Evolutionary conservation across 2,797 vertebrate genomes (phyloP).

Genomic region (Sebastes jordani): DNA sequence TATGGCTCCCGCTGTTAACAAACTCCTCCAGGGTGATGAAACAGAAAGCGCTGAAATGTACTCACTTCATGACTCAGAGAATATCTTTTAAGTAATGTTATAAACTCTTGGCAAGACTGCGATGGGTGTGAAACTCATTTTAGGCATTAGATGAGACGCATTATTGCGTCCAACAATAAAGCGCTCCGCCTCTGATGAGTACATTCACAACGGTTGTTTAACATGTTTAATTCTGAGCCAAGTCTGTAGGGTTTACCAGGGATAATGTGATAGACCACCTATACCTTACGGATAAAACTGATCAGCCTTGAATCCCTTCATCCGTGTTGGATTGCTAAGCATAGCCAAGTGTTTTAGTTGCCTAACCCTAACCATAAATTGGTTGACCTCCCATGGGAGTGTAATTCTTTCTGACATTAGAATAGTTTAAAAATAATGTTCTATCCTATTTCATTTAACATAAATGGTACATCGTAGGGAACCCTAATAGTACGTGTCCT

Average conservation of each 20-base stretch:
- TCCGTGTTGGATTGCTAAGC: neutral
- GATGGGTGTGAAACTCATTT: constrained; percentile 48
- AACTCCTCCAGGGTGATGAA: constrained; percentile 73
- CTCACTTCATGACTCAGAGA: constrained; percentile 63
- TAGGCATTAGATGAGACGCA: constrained; percentile 26
- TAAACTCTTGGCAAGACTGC: constrained; percentile 59
- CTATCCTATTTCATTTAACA: neutral
- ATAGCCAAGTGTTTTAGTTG: neutral
- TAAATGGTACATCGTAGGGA: neutral
- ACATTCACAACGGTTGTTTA: neutral
- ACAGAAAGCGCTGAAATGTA: constrained; percentile 63
- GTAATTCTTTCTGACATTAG: neutral
- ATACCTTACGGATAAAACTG: neutral
- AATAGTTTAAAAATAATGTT: neutral
- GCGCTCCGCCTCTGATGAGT: neutral
- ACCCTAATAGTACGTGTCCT: neutral
- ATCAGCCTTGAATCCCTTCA: neutral
- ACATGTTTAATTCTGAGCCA: constrained; percentile 19
- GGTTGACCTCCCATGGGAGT: neutral
- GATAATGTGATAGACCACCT: neutral
- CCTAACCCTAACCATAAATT: neutral
- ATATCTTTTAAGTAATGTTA: constrained; percentile 66
- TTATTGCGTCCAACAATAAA: constrained; percentile 21
- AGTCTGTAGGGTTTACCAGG: neutral
- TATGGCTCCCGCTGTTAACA: constrained; percentile 74